Base-by-base conservation (phyloP, 1,140 invertebrate species). In the Heliconius hermathena region DNA sequence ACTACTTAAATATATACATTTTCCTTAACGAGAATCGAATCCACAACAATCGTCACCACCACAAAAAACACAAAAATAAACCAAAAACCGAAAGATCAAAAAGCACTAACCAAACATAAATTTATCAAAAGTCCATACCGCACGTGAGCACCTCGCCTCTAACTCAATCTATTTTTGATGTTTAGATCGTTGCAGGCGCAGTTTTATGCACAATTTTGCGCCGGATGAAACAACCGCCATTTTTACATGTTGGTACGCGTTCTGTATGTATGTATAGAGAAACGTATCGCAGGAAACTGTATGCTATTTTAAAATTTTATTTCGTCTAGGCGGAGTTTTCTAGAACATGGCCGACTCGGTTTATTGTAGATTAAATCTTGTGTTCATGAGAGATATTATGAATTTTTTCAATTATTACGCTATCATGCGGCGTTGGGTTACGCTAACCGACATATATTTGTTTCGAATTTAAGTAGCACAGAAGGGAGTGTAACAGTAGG, bases 171-270 rank as follows among this genome's bases (percentile, higher is more conserved):
- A 93, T 93, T 93, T 93, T 91, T 92, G 90, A 91, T 89, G 91
- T 92, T 91, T 91, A 92, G 89, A 93, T 92, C 91, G 89, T 85
- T 85, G 87, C 89, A 87, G 88, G 89, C 88, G 91, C 91, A 92
- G 88, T 92, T 92, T 93, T 92, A 91, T 92, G 92, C 87, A 90
- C 89, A 91, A 93, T 91, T 89, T 90, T 85, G 88, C 88, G 88
- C 89, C 90, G 89, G 91, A 91, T 91, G 91, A 88, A 90, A 85
- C 88, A 88, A 80, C 87, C 84, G 91, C 92, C 91, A 93, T 93
- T 93, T 93, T 93, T 90, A 89, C 86, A 89, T 91, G 90, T 89
- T 92, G 90, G 6, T 52, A 52, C 49, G 18, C 41, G 41, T 13
- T 4, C 41, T 16, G 13, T 46, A 1, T 46, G 41, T 46, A 46